A percentile compares a stretch with the other conserved stretches of the same genome.
phyloP scores from a whole-genome alignment of 2,797 vertebrate genomes.

The Scyliorhinus canicula region DNA sequence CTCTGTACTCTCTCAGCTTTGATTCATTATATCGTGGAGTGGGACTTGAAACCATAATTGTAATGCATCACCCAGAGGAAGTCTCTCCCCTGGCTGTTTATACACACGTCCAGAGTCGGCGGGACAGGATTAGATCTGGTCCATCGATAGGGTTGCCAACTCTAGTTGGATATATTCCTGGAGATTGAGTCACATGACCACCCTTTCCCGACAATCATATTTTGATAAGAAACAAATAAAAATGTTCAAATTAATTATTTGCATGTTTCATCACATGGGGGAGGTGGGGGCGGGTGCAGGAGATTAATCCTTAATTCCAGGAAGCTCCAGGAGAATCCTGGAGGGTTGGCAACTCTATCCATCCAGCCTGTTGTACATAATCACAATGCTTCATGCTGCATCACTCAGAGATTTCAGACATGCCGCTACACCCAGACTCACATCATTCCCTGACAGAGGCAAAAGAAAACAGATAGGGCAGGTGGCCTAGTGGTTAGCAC shows the following conservation, averaged over 20 bases:
- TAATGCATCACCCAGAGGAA: neutral
- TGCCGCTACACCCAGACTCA: neutral
- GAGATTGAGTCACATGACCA: neutral
- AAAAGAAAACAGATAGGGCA: neutral
- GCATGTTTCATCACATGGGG: neutral
- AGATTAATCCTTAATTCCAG: neutral
- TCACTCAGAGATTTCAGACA: neutral
- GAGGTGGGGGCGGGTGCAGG: no score
- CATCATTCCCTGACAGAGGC: neutral
- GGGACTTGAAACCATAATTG: neutral
- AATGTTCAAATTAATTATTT: neutral
- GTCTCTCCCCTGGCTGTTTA: neutral
- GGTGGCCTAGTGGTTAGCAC: no score
- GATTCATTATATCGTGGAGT: neutral
- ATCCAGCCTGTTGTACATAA: neutral
- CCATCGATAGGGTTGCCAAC: neutral
- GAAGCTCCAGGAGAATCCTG: neutral
- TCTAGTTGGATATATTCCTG: neutral
- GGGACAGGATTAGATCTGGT: neutral
- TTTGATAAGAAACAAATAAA: neutral
- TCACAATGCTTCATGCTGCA: neutral
- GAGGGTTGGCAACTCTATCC: neutral
- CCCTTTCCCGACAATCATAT: neutral
- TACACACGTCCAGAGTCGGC: no score
- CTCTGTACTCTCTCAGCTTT: neutral